A percentile compares a stretch with the other conserved stretches of the same genome.
Evolutionary conservation across 2,888 invertebrate species (phyloP).

Genomic region (Aspidiotus destructor): DNA sequence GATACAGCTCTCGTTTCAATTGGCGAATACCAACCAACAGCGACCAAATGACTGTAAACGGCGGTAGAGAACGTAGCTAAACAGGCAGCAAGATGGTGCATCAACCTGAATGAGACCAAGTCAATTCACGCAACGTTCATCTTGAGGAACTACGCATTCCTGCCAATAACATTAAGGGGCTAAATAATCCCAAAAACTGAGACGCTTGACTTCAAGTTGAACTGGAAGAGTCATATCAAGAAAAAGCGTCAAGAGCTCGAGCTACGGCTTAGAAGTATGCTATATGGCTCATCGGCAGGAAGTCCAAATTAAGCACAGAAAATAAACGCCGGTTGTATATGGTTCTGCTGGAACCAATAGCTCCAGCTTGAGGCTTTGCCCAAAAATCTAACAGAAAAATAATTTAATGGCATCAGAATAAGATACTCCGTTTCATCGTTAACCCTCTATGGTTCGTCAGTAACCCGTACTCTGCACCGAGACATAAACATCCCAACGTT

Average conservation of each 20-base stretch:
- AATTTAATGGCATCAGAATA: background rate
- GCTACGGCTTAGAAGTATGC: slow-evolving; percentile 1
- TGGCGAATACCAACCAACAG: background rate
- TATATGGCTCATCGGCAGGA: background rate
- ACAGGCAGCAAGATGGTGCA: too few relatives aligned
- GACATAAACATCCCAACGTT: slow-evolving; percentile 15
- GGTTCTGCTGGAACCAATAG: background rate
- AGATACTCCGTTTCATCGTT: slow-evolving; percentile 10
- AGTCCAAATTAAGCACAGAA: background rate
- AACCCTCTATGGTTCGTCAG: slow-evolving; percentile 22
- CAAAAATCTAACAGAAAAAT: background rate
- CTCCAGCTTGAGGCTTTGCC: background rate
- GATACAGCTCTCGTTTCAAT: slow-evolving; percentile 10
- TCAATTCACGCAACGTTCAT: too few relatives aligned
- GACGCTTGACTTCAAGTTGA: background rate
- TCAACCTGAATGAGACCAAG: too few relatives aligned
- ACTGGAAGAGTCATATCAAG: background rate
- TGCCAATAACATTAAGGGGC: background rate
- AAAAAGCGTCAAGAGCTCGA: slow-evolving; percentile 4
- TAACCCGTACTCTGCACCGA: slow-evolving; percentile 5
- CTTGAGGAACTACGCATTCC: too few relatives aligned
- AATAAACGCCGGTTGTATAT: background rate
- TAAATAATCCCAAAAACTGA: background rate
- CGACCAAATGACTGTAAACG: too few relatives aligned
- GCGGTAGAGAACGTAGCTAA: too few relatives aligned